Base-by-base conservation (phyloP, 92 coral and sea anemone genomes). In the Palythoa heliodiscus region DNA sequence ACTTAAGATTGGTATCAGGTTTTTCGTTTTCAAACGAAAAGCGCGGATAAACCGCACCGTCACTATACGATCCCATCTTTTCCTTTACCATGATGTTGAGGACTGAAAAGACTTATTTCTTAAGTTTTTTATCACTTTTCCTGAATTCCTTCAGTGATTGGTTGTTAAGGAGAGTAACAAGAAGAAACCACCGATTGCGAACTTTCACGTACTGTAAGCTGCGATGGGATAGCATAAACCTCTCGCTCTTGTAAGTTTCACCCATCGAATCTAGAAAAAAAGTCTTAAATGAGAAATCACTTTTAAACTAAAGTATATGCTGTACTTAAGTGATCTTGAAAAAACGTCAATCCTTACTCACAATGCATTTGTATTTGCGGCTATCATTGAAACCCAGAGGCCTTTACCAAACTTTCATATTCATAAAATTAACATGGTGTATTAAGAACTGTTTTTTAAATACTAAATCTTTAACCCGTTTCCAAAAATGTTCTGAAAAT, bases 181-280 rank as follows among this genome's bases (percentile, higher is more conserved):
- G 39, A 14, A 93, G 78, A 50, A 78, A 76, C 98, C 98, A 95
- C 53, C 98, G 95, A 55, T 88, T 92, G 22, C 91, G 91, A 8
- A 88, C 76, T 78, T 76, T 64, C 52, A 55, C 83, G 29, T 68
- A 37, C 19, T 40, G 66, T 47, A 9, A 20, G 22, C 23, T 16
- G 52, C 57, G 60, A 17, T 20, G 61, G 1, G 19, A 37, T 16
- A 55, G 13, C 73, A 66, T 12, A 10, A 40, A 63, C 23, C 17
- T 63, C 22, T 63, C 69, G 25, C 25, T 22, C 29, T 19, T 1
- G 29, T 35, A 63, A 19, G 69, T 63, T 63, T n/a, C 69, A 63
- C 69, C 69, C 69, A 19, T 8, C 10, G 11, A 63, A 63, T n/a
- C 69, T 63, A n/a, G 25, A n/a, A 63, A 20, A 5, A 63, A n/a